A percentile compares a stretch with the other conserved stretches of the same genome.
Evolutionary conservation across 2,113 vertebrate species (phyloP).

Genomic region (Zingel zingel): DNA sequence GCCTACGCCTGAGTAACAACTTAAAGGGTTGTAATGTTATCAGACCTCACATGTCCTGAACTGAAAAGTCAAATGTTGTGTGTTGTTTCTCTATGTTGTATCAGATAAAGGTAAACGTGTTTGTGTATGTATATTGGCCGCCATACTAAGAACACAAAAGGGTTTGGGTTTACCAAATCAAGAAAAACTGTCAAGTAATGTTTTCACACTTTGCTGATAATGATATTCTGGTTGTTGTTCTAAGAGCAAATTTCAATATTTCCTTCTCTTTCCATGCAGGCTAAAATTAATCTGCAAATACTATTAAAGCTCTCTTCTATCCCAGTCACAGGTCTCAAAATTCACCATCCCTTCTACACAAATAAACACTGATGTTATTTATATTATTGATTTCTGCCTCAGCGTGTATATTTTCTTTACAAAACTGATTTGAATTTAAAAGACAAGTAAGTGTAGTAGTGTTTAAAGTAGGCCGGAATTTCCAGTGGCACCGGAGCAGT

Average conservation of each 20-base stretch:
- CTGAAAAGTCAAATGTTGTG: background rate
- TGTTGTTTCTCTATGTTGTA: background rate
- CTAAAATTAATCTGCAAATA: background rate
- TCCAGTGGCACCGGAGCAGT: too few relatives aligned
- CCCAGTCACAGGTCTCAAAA: background rate
- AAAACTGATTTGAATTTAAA: too few relatives aligned
- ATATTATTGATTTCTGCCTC: too few relatives aligned
- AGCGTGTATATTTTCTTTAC: too few relatives aligned
- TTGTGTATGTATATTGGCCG: background rate
- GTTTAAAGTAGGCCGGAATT: too few relatives aligned
- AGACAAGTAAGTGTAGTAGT: too few relatives aligned
- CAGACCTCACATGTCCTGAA: conserved; percentile 28
- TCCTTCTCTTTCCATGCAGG: background rate
- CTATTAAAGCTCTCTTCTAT: background rate
- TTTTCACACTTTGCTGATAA: background rate
- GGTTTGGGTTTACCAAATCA: background rate
- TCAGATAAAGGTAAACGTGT: background rate
- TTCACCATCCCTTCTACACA: too few relatives aligned
- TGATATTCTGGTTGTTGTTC: background rate
- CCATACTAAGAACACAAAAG: background rate
- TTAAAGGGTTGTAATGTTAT: conserved; percentile 39
- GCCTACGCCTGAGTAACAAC: conserved; percentile 52
- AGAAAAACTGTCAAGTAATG: background rate
- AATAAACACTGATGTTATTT: background rate
- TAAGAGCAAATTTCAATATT: background rate